phyloP scores from a whole-genome alignment of 1,140 invertebrate genomes.

The Sycophila sp. region DNA sequence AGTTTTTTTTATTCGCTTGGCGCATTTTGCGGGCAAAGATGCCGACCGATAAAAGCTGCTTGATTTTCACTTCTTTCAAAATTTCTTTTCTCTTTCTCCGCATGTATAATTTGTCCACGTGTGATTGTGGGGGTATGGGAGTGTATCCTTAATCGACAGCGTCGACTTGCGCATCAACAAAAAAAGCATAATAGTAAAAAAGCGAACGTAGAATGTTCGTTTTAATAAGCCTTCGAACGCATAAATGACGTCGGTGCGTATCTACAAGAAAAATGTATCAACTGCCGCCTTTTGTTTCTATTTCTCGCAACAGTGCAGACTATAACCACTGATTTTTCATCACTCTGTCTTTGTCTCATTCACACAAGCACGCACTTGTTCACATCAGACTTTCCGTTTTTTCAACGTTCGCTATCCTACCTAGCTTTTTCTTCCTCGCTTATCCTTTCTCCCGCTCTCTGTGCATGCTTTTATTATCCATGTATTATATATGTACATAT shows the following conservation, averaged over 20 bases:
- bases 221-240: conserved; percentile 17
- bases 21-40: background rate
- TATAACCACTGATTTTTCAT: background rate
- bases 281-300: background rate
- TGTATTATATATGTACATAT: conserved; percentile 54
- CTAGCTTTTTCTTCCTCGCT: too few relatives aligned
- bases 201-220: conserved; percentile 12
- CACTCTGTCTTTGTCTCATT: conserved; percentile 1
- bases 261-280: background rate
- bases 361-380: too few relatives aligned
- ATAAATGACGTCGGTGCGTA: background rate
- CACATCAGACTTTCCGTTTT: conserved; percentile 3
- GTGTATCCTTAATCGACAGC: background rate
- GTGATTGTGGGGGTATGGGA: too few relatives aligned
- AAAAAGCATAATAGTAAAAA: conserved; percentile 22
- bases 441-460: conserved; percentile 8
- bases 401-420: background rate
- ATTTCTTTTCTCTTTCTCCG: background rate
- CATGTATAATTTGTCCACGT: too few relatives aligned
- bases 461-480: conserved; percentile 44
- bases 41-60: background rate
- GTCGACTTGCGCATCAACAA: background rate
- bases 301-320: background rate
- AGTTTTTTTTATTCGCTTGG: conserved; percentile 10
- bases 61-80: background rate